These are phyloP conservation scores for Paramacrobiotus metropolitanus DNA, from an alignment of 1,140 invertebrate species.

Conservation along the genomic window DNA sequence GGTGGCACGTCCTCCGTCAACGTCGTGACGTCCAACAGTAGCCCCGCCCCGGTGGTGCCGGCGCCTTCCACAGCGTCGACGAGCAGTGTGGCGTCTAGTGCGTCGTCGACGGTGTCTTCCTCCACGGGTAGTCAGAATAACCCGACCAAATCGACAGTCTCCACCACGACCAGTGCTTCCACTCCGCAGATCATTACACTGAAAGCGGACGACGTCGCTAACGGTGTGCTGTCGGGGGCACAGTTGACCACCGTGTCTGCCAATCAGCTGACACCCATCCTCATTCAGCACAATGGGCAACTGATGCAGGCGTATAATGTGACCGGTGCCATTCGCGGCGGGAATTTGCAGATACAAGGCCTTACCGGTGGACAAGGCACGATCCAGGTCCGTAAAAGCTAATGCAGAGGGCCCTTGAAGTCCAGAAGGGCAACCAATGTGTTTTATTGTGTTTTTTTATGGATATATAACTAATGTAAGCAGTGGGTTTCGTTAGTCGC, in stretches of 20 bases:
- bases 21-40: too few species aligned
- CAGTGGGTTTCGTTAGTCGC: too few species aligned
- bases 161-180: background rate
- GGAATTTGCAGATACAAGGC: background rate
- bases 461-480: too few species aligned
- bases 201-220: background rate
- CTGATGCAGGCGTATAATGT: constrained; percentile 1
- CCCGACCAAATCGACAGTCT: background rate
- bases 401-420: too few species aligned
- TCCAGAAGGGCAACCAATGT: too few species aligned
- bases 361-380: background rate
- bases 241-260: background rate
- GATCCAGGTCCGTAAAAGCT: background rate
- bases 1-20: background rate
- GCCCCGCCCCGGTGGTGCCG: background rate
- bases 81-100: background rate
- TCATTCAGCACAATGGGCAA: constrained; percentile 1
- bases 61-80: background rate
- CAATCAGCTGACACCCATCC: background rate
- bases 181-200: too few species aligned
- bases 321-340: background rate
- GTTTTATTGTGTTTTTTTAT: too few species aligned
- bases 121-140: background rate
- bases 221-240: too few species aligned
- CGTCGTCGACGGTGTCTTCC: background rate